These are phyloP conservation scores for Trialeurodes vaporariorum DNA, from an alignment of 1,140 invertebrate genomes.

Conservation along the genomic window DNA sequence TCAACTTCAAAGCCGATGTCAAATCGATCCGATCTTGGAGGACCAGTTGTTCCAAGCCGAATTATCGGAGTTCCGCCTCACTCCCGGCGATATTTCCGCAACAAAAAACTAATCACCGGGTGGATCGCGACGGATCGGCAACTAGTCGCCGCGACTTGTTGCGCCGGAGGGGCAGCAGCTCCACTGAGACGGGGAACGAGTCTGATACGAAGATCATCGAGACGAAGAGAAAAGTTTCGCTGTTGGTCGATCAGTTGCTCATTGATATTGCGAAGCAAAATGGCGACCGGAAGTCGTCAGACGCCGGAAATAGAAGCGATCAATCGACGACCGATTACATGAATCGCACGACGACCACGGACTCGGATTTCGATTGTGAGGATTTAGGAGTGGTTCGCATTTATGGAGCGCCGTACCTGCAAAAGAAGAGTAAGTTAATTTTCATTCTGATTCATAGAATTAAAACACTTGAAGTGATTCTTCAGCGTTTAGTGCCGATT, in stretches of 20 bases:
- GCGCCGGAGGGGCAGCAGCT: background rate
- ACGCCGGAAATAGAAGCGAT: background rate
- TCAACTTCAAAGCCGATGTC: background rate
- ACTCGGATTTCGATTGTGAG: background rate
- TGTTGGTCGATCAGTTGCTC: background rate
- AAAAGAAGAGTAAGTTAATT: background rate
- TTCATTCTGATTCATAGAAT: background rate
- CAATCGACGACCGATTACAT: background rate
- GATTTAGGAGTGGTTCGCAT: background rate
- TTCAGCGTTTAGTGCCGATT: too few relatives aligned
- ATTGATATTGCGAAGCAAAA: background rate
- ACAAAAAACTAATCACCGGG: too few relatives aligned
- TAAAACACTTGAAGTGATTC: too few relatives aligned
- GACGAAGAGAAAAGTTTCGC: background rate
- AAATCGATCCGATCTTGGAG: background rate
- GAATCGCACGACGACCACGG: background rate
- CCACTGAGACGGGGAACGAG: background rate
- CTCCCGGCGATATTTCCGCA: too few relatives aligned
- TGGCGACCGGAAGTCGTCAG: background rate
- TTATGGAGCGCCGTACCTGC: background rate
- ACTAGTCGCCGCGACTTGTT: too few relatives aligned
- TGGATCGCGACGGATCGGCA: too few relatives aligned
- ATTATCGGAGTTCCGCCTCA: too few relatives aligned
- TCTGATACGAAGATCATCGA: background rate
- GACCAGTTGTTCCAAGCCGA: too few relatives aligned